Evolutionary conservation across 2,797 vertebrate genomes (phyloP).

Genomic region (Pipistrellus pygmaeus): DNA sequence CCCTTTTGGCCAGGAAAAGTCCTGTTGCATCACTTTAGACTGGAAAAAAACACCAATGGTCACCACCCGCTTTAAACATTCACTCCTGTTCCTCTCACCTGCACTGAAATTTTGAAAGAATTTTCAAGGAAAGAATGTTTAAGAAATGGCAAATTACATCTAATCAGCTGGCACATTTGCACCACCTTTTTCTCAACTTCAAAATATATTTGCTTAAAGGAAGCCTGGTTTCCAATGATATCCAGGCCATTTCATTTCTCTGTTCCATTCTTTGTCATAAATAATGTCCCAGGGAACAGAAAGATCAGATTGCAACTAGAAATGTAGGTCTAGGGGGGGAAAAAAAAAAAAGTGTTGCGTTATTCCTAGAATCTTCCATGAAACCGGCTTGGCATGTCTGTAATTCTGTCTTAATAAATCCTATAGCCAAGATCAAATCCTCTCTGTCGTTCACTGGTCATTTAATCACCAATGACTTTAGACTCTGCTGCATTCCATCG

Average conservation of each 20-base stretch:
- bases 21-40: neutral
- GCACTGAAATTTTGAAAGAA: neutral
- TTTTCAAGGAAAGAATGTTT: neutral
- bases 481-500: neutral
- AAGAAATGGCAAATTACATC: neutral
- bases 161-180: neutral
- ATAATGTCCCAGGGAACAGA: neutral
- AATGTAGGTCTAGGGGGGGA: neutral
- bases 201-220: neutral
- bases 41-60: neutral
- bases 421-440: neutral
- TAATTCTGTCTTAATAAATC: neutral
- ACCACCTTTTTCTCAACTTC: constrained; percentile 18
- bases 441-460: neutral
- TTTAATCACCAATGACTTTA: constrained; percentile 16
- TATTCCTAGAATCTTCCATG: neutral
- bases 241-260: neutral
- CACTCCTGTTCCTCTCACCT: neutral
- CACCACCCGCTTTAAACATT: neutral
- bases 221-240: neutral
- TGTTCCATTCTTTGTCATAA: neutral
- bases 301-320: constrained; percentile 52
- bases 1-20: neutral
- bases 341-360: neutral
- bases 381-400: neutral